Evolutionary conservation across 2,888 invertebrate species (phyloP).

Genomic region (Molanna angustata): DNA sequence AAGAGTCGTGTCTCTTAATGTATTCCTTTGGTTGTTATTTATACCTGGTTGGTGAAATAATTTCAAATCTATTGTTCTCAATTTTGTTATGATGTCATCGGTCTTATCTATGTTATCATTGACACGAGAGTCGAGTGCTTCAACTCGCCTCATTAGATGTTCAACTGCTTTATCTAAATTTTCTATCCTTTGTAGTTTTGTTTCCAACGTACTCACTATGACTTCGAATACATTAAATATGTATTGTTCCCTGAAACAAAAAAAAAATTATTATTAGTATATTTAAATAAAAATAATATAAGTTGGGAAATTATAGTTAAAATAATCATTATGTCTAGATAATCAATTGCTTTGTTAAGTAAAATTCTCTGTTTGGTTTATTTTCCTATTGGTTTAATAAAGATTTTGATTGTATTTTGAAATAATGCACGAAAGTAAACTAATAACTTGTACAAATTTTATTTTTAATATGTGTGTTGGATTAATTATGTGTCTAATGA

Average conservation of each 20-base stretch:
- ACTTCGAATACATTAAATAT: constrained; percentile 87
- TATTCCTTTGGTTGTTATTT: constrained; percentile 34
- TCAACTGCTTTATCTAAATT: constrained; percentile 86
- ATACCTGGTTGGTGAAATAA: constrained; percentile 60
- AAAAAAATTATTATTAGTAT: constrained; percentile 32
- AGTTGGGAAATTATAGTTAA: too few relatives aligned
- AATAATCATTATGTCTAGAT: too few relatives aligned
- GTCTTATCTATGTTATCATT: constrained; percentile 84
- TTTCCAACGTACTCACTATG: constrained; percentile 83
- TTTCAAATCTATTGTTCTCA: constrained; percentile 72
- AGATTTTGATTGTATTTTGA: too few relatives aligned
- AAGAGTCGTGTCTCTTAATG: constrained; percentile 21
- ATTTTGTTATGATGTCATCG: constrained; percentile 75
- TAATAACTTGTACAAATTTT: too few relatives aligned
- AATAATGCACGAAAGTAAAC: too few relatives aligned
- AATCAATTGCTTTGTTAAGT: too few relatives aligned
- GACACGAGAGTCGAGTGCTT: constrained; percentile 75
- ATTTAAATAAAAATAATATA: not conserved
- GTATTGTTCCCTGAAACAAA: constrained; percentile 78
- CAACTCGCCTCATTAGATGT: constrained; percentile 81
- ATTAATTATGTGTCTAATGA: too few relatives aligned
- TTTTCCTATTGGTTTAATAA: too few relatives aligned
- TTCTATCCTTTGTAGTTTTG: constrained; percentile 83
- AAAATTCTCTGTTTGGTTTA: too few relatives aligned
- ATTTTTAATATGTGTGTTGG: too few relatives aligned